These are phyloP conservation scores for Augochlora pura DNA, from an alignment of 1,140 invertebrate genomes.

Conservation along the genomic window DNA sequence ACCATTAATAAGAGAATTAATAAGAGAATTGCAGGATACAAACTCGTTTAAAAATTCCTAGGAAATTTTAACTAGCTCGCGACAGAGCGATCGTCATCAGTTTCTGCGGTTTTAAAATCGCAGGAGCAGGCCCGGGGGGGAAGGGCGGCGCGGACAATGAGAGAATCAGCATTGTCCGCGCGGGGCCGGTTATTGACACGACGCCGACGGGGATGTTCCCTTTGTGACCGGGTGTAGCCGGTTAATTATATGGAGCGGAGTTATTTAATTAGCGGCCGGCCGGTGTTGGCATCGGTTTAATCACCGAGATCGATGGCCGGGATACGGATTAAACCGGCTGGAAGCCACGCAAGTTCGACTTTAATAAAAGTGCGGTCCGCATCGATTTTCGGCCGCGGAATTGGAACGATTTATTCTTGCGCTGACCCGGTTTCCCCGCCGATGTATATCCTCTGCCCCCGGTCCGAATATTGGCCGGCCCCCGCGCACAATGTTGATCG, in stretches of 20 bases:
- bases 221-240: conserved; percentile 14
- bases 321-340: background rate
- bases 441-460: background rate
- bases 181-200: conserved; percentile 19
- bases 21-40: too few species aligned
- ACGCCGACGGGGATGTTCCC: background rate
- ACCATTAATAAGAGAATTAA: too few species aligned
- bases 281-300: conserved; percentile 32
- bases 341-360: conserved; percentile 47
- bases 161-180: conserved; percentile 45
- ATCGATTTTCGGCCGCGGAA: conserved; percentile 47
- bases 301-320: conserved; percentile 38
- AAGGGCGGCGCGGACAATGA: too few species aligned
- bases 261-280: conserved; percentile 46
- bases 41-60: too few species aligned
- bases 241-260: conserved; percentile 61
- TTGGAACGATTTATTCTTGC: conserved; percentile 56
- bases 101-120: too few species aligned
- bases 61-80: too few species aligned
- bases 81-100: too few species aligned
- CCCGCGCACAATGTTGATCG: conserved; percentile 33
- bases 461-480: conserved; percentile 21
- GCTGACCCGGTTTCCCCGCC: conserved; percentile 41
- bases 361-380: conserved; percentile 53
- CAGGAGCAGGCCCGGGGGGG: too few species aligned